Evolutionary conservation across 2,888 invertebrate genomes (phyloP).

Genomic region (Cryptophagus acutangulus): DNA sequence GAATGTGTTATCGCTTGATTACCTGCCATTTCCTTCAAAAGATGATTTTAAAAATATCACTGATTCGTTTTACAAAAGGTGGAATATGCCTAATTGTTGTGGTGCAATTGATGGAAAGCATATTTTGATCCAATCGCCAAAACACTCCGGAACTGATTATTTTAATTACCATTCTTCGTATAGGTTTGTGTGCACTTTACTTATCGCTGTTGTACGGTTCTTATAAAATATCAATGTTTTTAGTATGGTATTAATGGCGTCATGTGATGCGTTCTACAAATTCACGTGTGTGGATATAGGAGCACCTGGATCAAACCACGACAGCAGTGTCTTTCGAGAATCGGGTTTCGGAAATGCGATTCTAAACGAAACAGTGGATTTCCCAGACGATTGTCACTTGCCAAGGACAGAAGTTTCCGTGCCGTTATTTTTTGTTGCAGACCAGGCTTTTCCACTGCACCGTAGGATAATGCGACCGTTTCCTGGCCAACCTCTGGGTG

Average conservation of each 20-base stretch:
- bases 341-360: conserved; percentile 14
- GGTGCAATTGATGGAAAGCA: conserved; percentile 36
- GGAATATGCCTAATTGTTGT: conserved; percentile 28
- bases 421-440: conserved; percentile 16
- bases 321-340: conserved; percentile 28
- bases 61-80: conserved; percentile 16
- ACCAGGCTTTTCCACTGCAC: conserved; percentile 17
- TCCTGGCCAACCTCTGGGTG: conserved; percentile 8
- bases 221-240: no score
- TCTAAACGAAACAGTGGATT: conserved; percentile 9
- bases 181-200: no score
- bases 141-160: conserved; percentile 28
- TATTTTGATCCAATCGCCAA: conserved; percentile 28
- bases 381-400: conserved; percentile 7
- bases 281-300: conserved; percentile 36
- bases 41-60: conserved; percentile 10
- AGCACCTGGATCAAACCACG: conserved; percentile 32
- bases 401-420: conserved; percentile 7
- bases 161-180: no score
- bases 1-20: conserved; percentile 15
- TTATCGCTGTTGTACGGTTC: no score
- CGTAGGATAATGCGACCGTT: conserved; percentile 13
- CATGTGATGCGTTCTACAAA: conserved; percentile 32
- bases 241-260: conserved; percentile 29
- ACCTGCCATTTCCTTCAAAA: conserved; percentile 10